phyloP scores from a whole-genome alignment of 1,140 invertebrate genomes.

The Ephestia elutella region DNA sequence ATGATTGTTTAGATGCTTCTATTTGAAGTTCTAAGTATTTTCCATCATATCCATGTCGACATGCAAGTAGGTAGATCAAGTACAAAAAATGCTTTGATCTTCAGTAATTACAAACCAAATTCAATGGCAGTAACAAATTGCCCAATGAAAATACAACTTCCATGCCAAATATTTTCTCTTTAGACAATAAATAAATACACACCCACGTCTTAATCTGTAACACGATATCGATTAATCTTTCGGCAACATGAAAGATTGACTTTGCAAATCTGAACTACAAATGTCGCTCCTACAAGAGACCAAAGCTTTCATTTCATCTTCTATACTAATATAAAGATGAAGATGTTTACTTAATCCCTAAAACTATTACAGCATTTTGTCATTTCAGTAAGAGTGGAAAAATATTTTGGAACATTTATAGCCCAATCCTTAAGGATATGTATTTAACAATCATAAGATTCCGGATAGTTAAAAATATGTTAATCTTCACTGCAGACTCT shows the following conservation, averaged over 20 bases:
- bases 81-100: conserved; percentile 3
- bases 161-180: conserved; percentile 15
- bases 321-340: background rate
- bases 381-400: too few species aligned
- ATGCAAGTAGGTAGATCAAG: background rate
- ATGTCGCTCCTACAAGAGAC: background rate
- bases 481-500: conserved; percentile 4
- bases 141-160: background rate
- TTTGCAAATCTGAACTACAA: background rate
- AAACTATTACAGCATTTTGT: too few species aligned
- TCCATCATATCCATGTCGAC: background rate
- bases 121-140: background rate
- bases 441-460: too few species aligned
- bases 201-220: conserved; percentile 5
- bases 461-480: background rate
- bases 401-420: too few species aligned
- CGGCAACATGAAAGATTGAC: conserved; percentile 9
- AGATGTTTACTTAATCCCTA: too few species aligned
- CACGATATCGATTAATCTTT: background rate
- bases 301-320: background rate
- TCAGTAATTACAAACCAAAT: background rate
- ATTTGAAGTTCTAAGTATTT: background rate
- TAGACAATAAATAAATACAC: background rate
- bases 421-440: too few species aligned
- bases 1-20: background rate